phyloP scores from a whole-genome alignment of 2,888 invertebrate species.

The Aphidius colemani region DNA sequence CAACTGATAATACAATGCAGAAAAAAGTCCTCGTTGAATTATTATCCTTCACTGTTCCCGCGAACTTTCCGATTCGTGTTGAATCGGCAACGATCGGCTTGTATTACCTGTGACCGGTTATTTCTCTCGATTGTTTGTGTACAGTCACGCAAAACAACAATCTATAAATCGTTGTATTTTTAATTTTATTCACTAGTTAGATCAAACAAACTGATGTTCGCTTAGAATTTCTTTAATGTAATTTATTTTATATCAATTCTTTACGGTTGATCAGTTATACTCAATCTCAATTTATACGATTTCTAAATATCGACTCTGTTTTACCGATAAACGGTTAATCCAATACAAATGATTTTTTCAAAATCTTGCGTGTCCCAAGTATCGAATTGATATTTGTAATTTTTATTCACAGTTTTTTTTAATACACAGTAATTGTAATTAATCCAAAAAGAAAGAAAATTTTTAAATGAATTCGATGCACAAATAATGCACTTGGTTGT shows the following conservation, averaged over 20 bases:
- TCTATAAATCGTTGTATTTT: neutral
- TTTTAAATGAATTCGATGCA: too few relatives aligned
- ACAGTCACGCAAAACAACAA: constrained; percentile 23
- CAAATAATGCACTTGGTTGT: too few relatives aligned
- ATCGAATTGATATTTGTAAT: too few relatives aligned
- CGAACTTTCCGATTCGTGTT: constrained; percentile 32
- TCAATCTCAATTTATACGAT: neutral
- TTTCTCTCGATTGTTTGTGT: constrained; percentile 12
- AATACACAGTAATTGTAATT: too few relatives aligned
- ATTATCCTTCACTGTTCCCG: constrained; percentile 23
- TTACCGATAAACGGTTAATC: constrained; percentile 12
- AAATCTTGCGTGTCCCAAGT: too few relatives aligned
- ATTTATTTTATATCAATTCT: too few relatives aligned
- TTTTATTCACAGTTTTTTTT: too few relatives aligned
- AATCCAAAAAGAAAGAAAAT: too few relatives aligned
- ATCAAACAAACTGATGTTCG: neutral
- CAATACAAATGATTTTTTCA: constrained; percentile 9
- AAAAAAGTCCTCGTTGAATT: constrained; percentile 24
- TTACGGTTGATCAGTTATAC: neutral
- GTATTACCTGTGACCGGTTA: constrained; percentile 21
- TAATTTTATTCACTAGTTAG: constrained; percentile 1
- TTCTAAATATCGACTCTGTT: constrained; percentile 16
- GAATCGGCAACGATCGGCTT: constrained; percentile 29
- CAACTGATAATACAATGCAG: neutral
- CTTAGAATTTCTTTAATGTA: too few relatives aligned